Evolutionary conservation across 92 coral and sea anemone species (phyloP), one percentile per base, ranked within the genome.

Genomic region (Chrysogorgia sp.): DNA sequence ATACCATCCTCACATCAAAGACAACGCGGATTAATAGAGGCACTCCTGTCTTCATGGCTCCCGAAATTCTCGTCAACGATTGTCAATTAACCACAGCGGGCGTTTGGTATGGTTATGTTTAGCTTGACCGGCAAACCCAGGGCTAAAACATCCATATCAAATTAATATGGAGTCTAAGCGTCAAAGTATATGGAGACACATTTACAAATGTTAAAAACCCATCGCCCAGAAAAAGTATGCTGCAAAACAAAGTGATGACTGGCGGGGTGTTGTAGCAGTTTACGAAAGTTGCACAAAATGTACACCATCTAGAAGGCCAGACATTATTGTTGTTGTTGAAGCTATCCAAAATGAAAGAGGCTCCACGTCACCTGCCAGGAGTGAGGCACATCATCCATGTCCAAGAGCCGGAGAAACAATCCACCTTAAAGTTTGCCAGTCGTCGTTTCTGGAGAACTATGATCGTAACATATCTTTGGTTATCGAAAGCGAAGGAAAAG

Each of bases 1-100:
- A 67, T 48, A 85, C 78, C 29, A 80, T 81, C 26, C 67, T 85
- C 24, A 56, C 74, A n/a, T 63, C 85, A 7, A 74, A 63, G 63
- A 86, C 83, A 17, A 22, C 32, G 10, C 32, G 68, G 25, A 52
- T 86, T 20, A 71, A 81, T 40, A 59, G 84, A 17, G 77, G 77
- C 4, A 80, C 84, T n/a, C 76, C 74, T 21, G 85, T 81, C 30
- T 86, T 33, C 64, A 81, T 81, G 85, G 70, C 82, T 61, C 89
- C 89, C 8, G 89, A 86, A 69, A 86, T 81, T 24, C 69, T 84
- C 29, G 56, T 67, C 7, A 34, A 59, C 33, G 75, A 41, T 19
- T 29, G 62, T 70, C 63, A 30, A 29, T 22, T 23, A 33, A 60
- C 31, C 32, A 71, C 62, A 59, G 61, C 48, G 86, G 86, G 74